Percentiles rank a stretch among this genome's conserved stretches.
Evolutionary conservation across 1,140 invertebrate genomes (phyloP).

Genomic region (Papilio polytes): DNA sequence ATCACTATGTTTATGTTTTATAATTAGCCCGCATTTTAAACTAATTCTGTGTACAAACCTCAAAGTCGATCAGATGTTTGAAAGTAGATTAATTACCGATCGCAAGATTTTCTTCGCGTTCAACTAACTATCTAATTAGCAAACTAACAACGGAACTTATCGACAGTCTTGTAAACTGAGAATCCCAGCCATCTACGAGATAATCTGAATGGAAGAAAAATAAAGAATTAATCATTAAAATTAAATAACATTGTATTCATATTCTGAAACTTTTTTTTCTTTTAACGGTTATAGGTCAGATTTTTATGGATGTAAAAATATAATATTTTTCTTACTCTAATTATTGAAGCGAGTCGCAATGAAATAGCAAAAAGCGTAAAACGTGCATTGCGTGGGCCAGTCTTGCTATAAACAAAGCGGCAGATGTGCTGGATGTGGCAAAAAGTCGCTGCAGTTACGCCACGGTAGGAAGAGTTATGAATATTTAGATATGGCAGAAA

Average conservation of each 20-base stretch:
- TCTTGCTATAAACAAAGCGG: constrained; percentile 60
- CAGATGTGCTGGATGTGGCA: constrained; percentile 59
- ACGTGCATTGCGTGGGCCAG: constrained; percentile 41
- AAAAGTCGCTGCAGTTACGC: constrained; percentile 55
- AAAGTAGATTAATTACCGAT: constrained; percentile 29
- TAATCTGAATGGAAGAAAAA: background rate
- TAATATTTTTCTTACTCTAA: background rate
- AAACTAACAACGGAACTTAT: constrained; percentile 26
- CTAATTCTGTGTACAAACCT: constrained; percentile 22
- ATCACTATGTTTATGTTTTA: background rate
- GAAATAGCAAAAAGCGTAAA: constrained; percentile 47
- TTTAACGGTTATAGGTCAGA: no score
- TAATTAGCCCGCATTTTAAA: background rate
- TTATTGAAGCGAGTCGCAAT: constrained; percentile 35
- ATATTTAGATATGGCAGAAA: constrained; percentile 42
- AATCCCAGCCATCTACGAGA: background rate
- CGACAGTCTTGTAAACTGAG: constrained; percentile 23
- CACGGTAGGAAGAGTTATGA: constrained; percentile 31
- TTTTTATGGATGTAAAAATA: background rate
- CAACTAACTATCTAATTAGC: constrained; percentile 30
- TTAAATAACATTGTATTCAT: background rate
- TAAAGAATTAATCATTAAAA: background rate
- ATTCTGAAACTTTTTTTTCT: background rate
- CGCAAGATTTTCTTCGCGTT: constrained; percentile 14
- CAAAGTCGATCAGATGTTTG: constrained; percentile 28